Evolutionary conservation across 2,888 invertebrate genomes (phyloP), one percentile per base, ranked within the genome.

Genomic region (Dynastes maya): DNA sequence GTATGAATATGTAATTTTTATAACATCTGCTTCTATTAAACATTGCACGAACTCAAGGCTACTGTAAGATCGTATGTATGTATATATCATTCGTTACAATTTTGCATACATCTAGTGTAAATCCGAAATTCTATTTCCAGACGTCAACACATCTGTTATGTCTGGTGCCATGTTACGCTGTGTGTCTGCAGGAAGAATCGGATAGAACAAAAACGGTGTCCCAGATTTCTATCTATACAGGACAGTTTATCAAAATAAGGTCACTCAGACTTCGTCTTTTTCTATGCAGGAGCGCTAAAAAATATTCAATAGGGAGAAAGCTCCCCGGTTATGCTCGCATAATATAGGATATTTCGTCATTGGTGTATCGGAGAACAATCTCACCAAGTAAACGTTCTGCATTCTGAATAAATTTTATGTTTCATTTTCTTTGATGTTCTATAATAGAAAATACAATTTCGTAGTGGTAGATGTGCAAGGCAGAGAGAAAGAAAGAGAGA

Each of bases 361-460:
- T 27, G 67, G 45, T 55, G 61, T 45, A 77, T 77, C 76, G 67
- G 58, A 58, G 68, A 77, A 67, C 76, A 67, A 77, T 78, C 63
- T 63, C 65, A 71, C 78, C 74, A 74, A 32, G 78, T 72, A 78
- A 67, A 78, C 74, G 72, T 51, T 79, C 75, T 27, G 74, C 55
- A 71, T 75, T 78, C 51, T 74, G 79, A 74, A 79, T 77, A 77
- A 76, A 77, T 77, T 74, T 79, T 65, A 76, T 72, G 79, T 77
- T 77, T 74, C 77, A 64, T 75, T 74, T 78, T 55, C 67, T 55
- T 77, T 74, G 77, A 74, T 77, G 72, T 71, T 61, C 75, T 79
- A n/a, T 63, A 80, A 79, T 79, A 77, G 79, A 79, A 79, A 77
- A 80, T 65, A 74, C 77, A 79, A 79, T 78, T 80, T 78, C 76